Evolutionary conservation across 1,140 invertebrate genomes (phyloP), one percentile per base, ranked within the genome.

Genomic region (Phortica variegata): DNA sequence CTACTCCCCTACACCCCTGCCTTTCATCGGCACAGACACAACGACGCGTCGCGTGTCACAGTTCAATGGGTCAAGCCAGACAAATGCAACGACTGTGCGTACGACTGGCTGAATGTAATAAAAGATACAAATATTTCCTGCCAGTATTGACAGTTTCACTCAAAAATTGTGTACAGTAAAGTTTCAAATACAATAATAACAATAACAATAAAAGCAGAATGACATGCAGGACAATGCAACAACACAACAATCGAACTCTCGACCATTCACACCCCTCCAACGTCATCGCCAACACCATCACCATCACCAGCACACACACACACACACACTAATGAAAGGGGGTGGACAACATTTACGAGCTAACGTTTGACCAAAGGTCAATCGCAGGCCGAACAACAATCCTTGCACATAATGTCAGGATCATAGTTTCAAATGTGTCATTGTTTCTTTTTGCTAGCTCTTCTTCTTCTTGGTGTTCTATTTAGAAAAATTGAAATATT

Each of bases 151-250:
- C 56, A 61, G 48, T 59, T 57, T 52, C 55, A 55, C 49, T 47
- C 47, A 58, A 65, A 46, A 61, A 58, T 55, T 46, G 58, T 20
- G 29, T 26, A 26, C 23, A 26, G 10, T 26, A 26, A 26, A 26
- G 10, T 26, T 5, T 26, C 5, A 26, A 26, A 10, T 26, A 26
- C 23, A 40, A 55, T 58, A 68, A 68, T 68, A 68, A 68, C 63
- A 68, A 68, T 68, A 68, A 68, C 63, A 68, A 68, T 68, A 68
- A 68, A 68, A 57, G n/a, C n/a, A n/a, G n/a, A n/a, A 54, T 50
- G 59, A 60, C 58, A 47, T 26, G 38, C 36, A 39, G 54, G 42
- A 65, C 52, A 65, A 52, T 50, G 47, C 52, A 31, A 52, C 23
- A 40, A 58, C 58, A 65, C 58, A 54, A 54, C 31, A 15, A 6